Conservation (phyloP, 2,888 invertebrate species). For the Luperina testacea region DNA sequence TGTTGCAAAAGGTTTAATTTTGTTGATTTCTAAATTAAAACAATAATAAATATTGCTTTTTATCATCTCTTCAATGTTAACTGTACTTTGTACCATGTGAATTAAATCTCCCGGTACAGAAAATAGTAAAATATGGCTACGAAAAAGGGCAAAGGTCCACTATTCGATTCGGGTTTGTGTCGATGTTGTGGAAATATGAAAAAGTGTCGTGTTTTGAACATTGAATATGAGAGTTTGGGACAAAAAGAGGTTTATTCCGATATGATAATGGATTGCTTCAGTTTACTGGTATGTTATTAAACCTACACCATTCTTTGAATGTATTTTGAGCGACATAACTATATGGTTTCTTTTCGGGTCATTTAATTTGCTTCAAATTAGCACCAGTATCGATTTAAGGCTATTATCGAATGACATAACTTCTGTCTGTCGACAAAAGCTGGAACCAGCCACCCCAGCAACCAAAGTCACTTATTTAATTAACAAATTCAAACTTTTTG, state of each 20-base stretch:
- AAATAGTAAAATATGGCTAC: slow-evolving; percentile 70
- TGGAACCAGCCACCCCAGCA: not conserved
- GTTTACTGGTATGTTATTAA: slow-evolving; percentile 78
- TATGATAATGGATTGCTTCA: slow-evolving; percentile 86
- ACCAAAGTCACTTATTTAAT: not conserved
- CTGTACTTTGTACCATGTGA: not conserved
- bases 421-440: not conserved
- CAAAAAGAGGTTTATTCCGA: slow-evolving; percentile 84
- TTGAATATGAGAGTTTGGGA: slow-evolving; percentile 83
- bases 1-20: slow-evolving; percentile 2
- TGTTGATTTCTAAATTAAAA: slow-evolving; percentile 31
- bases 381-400: not conserved
- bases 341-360: not conserved
- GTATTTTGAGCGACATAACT: not conserved
- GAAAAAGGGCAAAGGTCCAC: slow-evolving; percentile 78
- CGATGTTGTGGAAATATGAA: slow-evolving; percentile 84
- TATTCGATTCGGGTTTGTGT: slow-evolving; percentile 83
- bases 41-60: slow-evolving; percentile 3
- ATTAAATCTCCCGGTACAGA: not conserved
- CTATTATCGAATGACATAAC: not conserved
- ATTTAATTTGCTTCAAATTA: not conserved
- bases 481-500: not conserved
- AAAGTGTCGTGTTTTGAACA: slow-evolving; percentile 83
- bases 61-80: not conserved
- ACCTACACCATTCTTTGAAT: not conserved